Percentiles rank a stretch among this genome's conserved stretches.
Conservation (phyloP, 1,140 invertebrate species). For the Mizuhopecten yessoensis region DNA sequence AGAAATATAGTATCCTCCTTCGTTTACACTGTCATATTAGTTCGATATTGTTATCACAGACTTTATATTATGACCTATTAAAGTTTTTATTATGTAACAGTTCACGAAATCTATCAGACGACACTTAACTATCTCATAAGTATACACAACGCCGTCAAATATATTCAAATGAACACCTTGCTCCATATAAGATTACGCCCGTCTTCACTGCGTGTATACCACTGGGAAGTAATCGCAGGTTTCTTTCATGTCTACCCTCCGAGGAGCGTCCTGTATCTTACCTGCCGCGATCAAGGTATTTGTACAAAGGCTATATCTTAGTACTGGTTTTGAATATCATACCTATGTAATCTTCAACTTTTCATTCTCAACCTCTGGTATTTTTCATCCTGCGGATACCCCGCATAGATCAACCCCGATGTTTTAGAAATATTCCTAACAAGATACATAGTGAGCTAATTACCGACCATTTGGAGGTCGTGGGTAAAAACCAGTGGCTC, state of each 20-base stretch:
- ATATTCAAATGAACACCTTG: not conserved
- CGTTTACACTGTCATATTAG: not conserved
- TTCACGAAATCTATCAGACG: not conserved
- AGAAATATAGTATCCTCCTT: too few species aligned
- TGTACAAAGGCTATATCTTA: slow-evolving; percentile 2
- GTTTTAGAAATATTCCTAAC: not conserved
- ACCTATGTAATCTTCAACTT: too few species aligned
- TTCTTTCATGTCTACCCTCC: not conserved
- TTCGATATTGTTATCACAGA: not conserved
- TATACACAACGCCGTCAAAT: not conserved
- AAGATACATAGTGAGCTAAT: slow-evolving; percentile 2
- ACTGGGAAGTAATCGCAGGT: not conserved
- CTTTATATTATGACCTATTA: not conserved
- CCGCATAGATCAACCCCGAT: not conserved
- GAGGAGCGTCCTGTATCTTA: not conserved
- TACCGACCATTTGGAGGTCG: not conserved
- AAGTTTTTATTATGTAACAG: not conserved
- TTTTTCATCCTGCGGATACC: not conserved
- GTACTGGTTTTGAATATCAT: not conserved
- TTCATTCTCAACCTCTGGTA: not conserved
- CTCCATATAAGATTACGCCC: not conserved
- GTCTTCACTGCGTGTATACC: not conserved
- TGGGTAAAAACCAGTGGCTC: not conserved
- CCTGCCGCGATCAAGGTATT: slow-evolving; percentile 26
- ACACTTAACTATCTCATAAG: not conserved